Base-by-base conservation (phyloP, 2,797 vertebrate genomes). In the Halcyon badia region DNA sequence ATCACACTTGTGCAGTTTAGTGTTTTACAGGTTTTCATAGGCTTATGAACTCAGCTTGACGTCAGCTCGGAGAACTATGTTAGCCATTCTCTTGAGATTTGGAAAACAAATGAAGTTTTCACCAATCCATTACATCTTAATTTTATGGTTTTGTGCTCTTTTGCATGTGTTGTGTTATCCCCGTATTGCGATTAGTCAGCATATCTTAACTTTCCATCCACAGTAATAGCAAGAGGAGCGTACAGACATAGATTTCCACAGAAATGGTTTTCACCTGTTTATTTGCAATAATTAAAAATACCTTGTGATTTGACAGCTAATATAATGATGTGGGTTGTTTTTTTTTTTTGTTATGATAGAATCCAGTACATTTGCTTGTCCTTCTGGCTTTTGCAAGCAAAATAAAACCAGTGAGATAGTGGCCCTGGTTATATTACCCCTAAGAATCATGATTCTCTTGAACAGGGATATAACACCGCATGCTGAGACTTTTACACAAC, bases 1-100 rank as follows among this genome's bases (percentile, higher is more conserved):
- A 0, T 24, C 35, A 14, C 4, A 2, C 49, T 78, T 49, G 7
- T 26, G 11, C 48, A 46, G 8, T 1, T 2, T 22, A 17, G 3
- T 56, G 16, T 21, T 93, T 31, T 61, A 28, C 11, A 5, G 11
- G 20, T 73, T 78, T 84, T 85, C 7, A 0, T 61, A 31, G 8
- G 10, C 33, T 41, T 72, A 25, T 24, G 24, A 66, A 19, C 26
- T 83, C 15, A 5, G 26, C 25, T 57, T 70, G 28, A 35, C 5
- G 2, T 76, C 33, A 54, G 19, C 18, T 14, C 13, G 26, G 39
- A 81, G 52, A 91, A 12, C 28, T 62, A 1, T 18, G 5, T 60
- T 41, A 87, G 30, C 16, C 6, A 11, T 25, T 77, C 39, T 56
- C 30, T 33, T 24, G 7, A 62, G 39, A 10, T 86, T 77, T 61